phyloP scores from a whole-genome alignment of 2,113 vertebrate genomes.

The Hippocampus abdominalis region DNA sequence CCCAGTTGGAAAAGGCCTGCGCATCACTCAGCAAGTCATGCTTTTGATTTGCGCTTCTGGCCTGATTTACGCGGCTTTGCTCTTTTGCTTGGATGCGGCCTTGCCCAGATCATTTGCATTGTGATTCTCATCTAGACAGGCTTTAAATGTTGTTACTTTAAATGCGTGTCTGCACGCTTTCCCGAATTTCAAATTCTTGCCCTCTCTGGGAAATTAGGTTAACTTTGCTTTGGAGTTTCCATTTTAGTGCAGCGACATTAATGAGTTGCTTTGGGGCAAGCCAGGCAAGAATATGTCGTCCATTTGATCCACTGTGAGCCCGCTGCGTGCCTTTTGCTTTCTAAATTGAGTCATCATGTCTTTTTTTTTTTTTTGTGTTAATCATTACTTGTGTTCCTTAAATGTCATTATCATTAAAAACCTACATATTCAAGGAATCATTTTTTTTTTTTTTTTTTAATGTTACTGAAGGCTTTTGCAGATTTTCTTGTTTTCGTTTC shows the following conservation, averaged over 20 bases:
- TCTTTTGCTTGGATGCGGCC: constrained; percentile 27
- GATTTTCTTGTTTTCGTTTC: constrained; percentile 15
- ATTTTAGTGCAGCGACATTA: constrained; percentile 55
- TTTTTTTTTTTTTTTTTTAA: background rate
- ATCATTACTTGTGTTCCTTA: background rate
- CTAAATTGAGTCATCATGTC: constrained; percentile 39
- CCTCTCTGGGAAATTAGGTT: constrained; percentile 54
- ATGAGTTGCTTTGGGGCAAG: constrained; percentile 34
- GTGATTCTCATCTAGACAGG: constrained; percentile 46
- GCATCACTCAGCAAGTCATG: constrained; percentile 17
- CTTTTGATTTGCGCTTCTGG: constrained; percentile 30
- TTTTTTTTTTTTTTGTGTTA: constrained; percentile 25
- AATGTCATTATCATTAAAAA: constrained; percentile 1
- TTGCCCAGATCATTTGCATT: constrained; percentile 37
- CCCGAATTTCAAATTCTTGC: constrained; percentile 36
- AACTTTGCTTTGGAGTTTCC: constrained; percentile 58
- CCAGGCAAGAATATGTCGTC: constrained; percentile 29
- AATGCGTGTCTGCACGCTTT: constrained; percentile 48
- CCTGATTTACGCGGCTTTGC: constrained; percentile 23
- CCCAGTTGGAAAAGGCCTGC: constrained; percentile 20
- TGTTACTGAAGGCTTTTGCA: background rate
- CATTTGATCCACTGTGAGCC: constrained; percentile 23
- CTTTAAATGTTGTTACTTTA: constrained; percentile 21
- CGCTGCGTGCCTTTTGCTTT: constrained; percentile 13
- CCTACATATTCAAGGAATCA: background rate